Base-by-base conservation (phyloP, 2,797 vertebrate species). In the Chrysocyon brachyurus region DNA sequence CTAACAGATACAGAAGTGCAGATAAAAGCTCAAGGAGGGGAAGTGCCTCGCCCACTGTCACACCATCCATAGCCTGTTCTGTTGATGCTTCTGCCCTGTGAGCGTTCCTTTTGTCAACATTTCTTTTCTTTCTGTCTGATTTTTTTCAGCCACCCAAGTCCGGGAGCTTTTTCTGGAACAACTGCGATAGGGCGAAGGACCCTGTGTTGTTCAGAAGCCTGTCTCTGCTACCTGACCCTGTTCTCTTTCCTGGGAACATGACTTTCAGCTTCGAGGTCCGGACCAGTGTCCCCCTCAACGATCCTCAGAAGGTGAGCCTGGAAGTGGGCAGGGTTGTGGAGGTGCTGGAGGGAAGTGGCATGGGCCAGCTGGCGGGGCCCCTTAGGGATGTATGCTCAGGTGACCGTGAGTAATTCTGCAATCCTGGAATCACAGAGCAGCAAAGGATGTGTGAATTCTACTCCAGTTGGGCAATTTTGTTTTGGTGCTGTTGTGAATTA, bases 141-240 rank as follows among this genome's bases (percentile, higher is more conserved):
- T 49, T n/a, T 86, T 57, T 54, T 68, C 21, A 52, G 79, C 57
- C n/a, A 2, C 84, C 68, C 78, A 94, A 98, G 98, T 83, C 98
- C 3, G 59, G 94, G 85, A 96, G 85, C 84, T 99, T 99, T 97
- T 93, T 97, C 40, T 99, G 99, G 99, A 97, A 98, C 64, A 98
- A 99, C 96, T 99, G 99, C 0, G 98, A 98, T 22, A 97, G 93
- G 4, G 97, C 93, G 31, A 98, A 31, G 0, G 98, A 98, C 26
- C 99, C 99, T 0, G 98, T 98, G 0, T 77, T 98, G 88, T 92
- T 99, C 92, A 96, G 97, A 79, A 98, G 98, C 94, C 98, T 99
- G 64, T 98, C 97, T 0, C 22, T 99, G 93, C 86, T 97, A 0
- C 99, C 99, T 0, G 98, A 99, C 95, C 99, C 99, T 16, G 94